These are phyloP conservation scores for Enteromius anoplus DNA, from an alignment of 2,797 vertebrate genomes.

Conservation along the genomic window DNA sequence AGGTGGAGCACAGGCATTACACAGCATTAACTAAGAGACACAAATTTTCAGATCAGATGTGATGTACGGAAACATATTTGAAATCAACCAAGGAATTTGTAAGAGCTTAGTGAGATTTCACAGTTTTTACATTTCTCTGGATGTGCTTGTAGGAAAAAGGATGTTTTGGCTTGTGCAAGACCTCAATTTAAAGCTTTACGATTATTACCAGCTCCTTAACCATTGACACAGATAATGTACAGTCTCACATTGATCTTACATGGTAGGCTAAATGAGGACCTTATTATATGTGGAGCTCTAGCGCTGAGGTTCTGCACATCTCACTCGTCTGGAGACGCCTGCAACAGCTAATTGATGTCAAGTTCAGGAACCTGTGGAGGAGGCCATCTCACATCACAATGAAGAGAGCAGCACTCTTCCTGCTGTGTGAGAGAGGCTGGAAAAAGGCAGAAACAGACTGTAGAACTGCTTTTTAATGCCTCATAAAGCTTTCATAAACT, in stretches of 20 bases:
- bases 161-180: slow-evolving; percentile 1
- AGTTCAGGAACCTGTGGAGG: slow-evolving; percentile 22
- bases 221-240: slow-evolving; percentile 40
- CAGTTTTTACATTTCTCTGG: neutral
- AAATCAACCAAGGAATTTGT: neutral
- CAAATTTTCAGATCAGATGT: neutral
- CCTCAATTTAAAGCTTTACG: slow-evolving; percentile 8
- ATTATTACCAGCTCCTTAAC: slow-evolving; percentile 14
- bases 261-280: slow-evolving; percentile 22
- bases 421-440: neutral
- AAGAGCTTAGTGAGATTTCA: neutral
- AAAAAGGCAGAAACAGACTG: slow-evolving; percentile 10
- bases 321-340: slow-evolving; percentile 13
- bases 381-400: slow-evolving; percentile 37
- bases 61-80: neutral
- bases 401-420: slow-evolving; percentile 33
- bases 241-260: slow-evolving; percentile 31
- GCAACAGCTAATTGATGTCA: slow-evolving; percentile 42
- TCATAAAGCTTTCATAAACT: slow-evolving; percentile 35
- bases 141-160: neutral
- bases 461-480: slow-evolving; percentile 32
- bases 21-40: neutral
- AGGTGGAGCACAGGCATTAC: neutral
- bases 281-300: slow-evolving; percentile 40
- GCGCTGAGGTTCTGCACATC: neutral